Conservation (phyloP, 1,140 invertebrate species). For the Zaprionus ornatus region DNA sequence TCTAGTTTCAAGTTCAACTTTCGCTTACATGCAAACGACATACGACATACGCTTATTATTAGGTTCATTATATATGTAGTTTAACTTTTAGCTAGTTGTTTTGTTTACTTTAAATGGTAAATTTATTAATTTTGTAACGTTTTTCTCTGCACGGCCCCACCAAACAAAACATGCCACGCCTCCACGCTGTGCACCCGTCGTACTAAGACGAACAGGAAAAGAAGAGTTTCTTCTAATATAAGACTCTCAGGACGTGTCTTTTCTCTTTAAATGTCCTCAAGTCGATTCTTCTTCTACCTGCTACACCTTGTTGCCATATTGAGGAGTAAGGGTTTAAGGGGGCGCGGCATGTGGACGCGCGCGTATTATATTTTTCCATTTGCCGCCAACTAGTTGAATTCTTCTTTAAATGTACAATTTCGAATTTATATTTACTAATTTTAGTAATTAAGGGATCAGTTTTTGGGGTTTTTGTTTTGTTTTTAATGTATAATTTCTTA, state of each 20-base stretch:
- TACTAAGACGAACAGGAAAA: constrained; percentile 26
- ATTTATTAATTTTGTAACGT: constrained; percentile 78
- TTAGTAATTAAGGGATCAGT: constrained; percentile 70
- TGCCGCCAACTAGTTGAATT: constrained; percentile 28
- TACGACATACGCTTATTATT: constrained; percentile 79
- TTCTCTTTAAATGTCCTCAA: neutral
- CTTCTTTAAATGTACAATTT: constrained; percentile 76
- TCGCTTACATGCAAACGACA: constrained; percentile 81
- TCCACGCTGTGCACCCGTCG: neutral
- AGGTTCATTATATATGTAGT: constrained; percentile 82
- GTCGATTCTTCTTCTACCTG: neutral
- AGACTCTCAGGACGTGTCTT: too few species aligned
- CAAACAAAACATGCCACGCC: constrained; percentile 13
- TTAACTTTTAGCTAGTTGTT: constrained; percentile 82
- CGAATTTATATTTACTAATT: constrained; percentile 81
- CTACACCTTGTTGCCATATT: constrained; percentile 39
- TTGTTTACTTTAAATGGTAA: constrained; percentile 79
- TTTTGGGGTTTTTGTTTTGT: constrained; percentile 56
- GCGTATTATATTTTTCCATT: constrained; percentile 12
- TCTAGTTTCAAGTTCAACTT: constrained; percentile 83
- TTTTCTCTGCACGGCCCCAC: constrained; percentile 28
- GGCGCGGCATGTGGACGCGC: constrained; percentile 5
- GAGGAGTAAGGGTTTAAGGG: neutral
- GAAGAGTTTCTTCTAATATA: too few species aligned
- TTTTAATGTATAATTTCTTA: constrained; percentile 75